Base-by-base conservation (phyloP, 1,140 invertebrate genomes). In the Cydia strobilella region DNA sequence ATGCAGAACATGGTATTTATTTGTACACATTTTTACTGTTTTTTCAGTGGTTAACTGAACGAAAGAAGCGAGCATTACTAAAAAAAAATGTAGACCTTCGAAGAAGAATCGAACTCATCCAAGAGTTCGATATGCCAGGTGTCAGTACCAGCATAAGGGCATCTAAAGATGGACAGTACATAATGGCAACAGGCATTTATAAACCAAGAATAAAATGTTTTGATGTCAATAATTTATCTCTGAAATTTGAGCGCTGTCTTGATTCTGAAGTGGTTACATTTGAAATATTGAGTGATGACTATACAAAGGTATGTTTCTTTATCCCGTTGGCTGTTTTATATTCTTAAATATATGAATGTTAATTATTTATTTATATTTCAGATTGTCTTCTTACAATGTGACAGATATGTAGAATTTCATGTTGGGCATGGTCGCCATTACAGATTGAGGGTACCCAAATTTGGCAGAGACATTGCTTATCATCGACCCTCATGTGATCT, bases 51-150 rank as follows among this genome's bases (percentile, higher is more conserved):
- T 93, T 99, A 71, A 96, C 97, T 15, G 98, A 99, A 83, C 94
- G 96, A 86, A 98, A 98, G 92, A 96, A 96, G 87, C 94, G 98
- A 82, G 95, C 95, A 13, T 91, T 99, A 77, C 94, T 98, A 66
- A 98, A 98, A 82, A 98, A 98, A 90, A 97, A 99, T 96, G 95
- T 97, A 69, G 98, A 98, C 87, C 94, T 99, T 48, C 94, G 97
- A 78, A 95, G 96, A 80, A 94, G 98, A 85, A 99, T 99, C 79
- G 97, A 99, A 91, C 94, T 99, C 18, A 98, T 99, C 83, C 99
- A 99, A 93, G 99, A 99, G 89, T 99, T 99, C 95, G 97, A 99
- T 80, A 99, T 99, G 99, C 99, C 99, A 74, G 97, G 95, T 76
- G 94, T 99, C 1, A 99, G 98, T 85, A 97, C 96, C 51, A 95